A percentile compares a stretch with the other conserved stretches of the same genome.
Evolutionary conservation across 2,113 vertebrate species (phyloP).

Genomic region (Australoheros scitulus): DNA sequence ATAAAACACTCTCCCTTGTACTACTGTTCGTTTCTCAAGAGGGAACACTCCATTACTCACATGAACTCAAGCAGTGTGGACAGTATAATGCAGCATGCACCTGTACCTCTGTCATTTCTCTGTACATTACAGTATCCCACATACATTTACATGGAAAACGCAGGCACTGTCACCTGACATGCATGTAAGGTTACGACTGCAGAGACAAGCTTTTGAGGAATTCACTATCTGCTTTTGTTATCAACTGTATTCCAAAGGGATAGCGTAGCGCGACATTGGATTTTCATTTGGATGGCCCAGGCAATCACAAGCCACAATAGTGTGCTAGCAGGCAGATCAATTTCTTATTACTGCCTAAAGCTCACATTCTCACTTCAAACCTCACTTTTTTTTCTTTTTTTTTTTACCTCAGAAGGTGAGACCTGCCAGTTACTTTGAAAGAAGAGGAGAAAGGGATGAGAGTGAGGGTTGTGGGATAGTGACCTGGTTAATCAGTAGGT

Average conservation of each 20-base stretch:
- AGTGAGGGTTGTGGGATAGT: not conserved
- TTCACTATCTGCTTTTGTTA: conserved; percentile 52
- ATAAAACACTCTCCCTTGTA: conserved; percentile 43
- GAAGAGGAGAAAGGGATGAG: not conserved
- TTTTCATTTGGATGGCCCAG: conserved; percentile 76
- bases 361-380: conserved; percentile 64
- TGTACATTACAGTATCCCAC: conserved; percentile 9
- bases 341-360: conserved; percentile 77
- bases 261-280: conserved; percentile 65
- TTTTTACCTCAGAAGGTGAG: conserved; percentile 32
- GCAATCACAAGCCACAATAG: conserved; percentile 72
- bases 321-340: conserved; percentile 70
- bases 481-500: not conserved
- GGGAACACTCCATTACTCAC: conserved; percentile 40
- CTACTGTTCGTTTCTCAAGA: conserved; percentile 28
- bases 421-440: not conserved
- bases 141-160: conserved; percentile 36
- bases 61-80: conserved; percentile 10
- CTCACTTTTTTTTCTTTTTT: conserved; percentile 15
- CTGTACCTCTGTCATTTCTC: conserved; percentile 7
- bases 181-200: conserved; percentile 18
- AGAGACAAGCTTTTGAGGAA: not conserved
- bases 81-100: not conserved
- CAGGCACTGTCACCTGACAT: conserved; percentile 5
- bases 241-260: conserved; percentile 69